Evolutionary conservation across 2,888 invertebrate species (phyloP), one percentile per base, ranked within the genome.

Genomic region (Spodoptera picta): DNA sequence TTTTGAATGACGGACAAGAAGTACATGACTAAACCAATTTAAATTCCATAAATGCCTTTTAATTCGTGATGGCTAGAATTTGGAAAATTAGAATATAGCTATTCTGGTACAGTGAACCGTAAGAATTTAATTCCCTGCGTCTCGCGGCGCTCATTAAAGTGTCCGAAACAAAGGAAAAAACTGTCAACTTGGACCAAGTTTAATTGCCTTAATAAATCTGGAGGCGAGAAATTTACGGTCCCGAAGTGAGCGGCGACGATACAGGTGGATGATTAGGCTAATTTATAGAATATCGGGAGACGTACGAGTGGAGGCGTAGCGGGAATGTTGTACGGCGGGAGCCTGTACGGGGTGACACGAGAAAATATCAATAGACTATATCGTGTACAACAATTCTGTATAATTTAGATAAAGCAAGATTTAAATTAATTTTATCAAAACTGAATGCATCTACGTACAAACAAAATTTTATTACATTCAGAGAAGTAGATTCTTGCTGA

Each of bases 141-240:
- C 88, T 86, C 88, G 65, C 67, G 81, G 77, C 85, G 81, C 89
- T 92, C 91, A 92, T 92, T 92, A 92, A 91, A 91, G 86, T 88
- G 81, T 84, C 85, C 85, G 84, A 91, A 90, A 93, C 92, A 91
- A 92, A 90, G 86, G 89, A 91, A 92, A 91, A 73, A 92, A 92
- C 89, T 92, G 92, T 92, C 92, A 91, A 92, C 90, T 92, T 85
- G 86, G 84, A 83, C 90, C 87, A 89, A 92, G 90, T 93, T 93
- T 92, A 93, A 93, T 92, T 92, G 90, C 92, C 92, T 89, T 92
- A 92, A 93, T 93, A 93, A 93, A 93, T 93, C 90, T 92, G 86
- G 81, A 66, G 80, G 63, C 79, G 78, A 82, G 75, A 77, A 62
- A 57, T 75, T 73, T 77, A 76, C 48, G 85, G 90, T 87, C 84